Evolutionary conservation across 1,140 invertebrate species (phyloP).

Genomic region (Drosophila lini): DNA sequence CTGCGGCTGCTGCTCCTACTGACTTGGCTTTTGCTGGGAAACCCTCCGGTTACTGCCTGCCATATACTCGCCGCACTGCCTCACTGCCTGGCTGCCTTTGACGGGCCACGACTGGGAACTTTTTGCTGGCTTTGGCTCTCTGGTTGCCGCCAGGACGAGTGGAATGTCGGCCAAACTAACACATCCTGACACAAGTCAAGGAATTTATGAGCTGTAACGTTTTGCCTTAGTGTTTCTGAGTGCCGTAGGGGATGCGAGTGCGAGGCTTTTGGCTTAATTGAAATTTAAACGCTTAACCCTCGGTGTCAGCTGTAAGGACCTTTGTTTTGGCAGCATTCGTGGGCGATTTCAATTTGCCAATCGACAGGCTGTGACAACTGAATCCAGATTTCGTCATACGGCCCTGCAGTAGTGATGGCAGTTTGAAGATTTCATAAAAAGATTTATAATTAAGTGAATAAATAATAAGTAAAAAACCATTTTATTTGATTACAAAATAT

Average conservation of each 20-base stretch:
- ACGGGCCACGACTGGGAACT: slow-evolving; percentile 50
- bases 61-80: slow-evolving; percentile 6
- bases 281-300: slow-evolving; percentile 78
- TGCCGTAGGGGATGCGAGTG: slow-evolving; percentile 28
- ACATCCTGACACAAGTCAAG: slow-evolving; percentile 81
- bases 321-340: slow-evolving; percentile 55
- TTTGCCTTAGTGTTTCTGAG: slow-evolving; percentile 39
- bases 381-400: not conserved
- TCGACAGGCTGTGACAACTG: slow-evolving; percentile 18
- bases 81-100: slow-evolving; percentile 43
- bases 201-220: slow-evolving; percentile 82
- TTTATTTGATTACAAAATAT: not conserved
- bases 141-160: slow-evolving; percentile 50
- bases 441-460: not conserved
- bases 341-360: slow-evolving; percentile 60
- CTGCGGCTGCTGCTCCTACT: slow-evolving; percentile 6
- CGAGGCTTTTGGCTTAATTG: slow-evolving; percentile 76
- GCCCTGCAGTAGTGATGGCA: not conserved
- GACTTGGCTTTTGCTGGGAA: not conserved
- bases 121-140: slow-evolving; percentile 53
- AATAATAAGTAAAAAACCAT: not conserved
- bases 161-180: slow-evolving; percentile 73
- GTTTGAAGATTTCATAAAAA: not conserved
- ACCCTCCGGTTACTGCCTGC: slow-evolving; percentile 16
- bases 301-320: slow-evolving; percentile 66